These are phyloP conservation scores for Acanthurus lineatus DNA, from an alignment of 2,797 vertebrate genomes.

Conservation along the genomic window DNA sequence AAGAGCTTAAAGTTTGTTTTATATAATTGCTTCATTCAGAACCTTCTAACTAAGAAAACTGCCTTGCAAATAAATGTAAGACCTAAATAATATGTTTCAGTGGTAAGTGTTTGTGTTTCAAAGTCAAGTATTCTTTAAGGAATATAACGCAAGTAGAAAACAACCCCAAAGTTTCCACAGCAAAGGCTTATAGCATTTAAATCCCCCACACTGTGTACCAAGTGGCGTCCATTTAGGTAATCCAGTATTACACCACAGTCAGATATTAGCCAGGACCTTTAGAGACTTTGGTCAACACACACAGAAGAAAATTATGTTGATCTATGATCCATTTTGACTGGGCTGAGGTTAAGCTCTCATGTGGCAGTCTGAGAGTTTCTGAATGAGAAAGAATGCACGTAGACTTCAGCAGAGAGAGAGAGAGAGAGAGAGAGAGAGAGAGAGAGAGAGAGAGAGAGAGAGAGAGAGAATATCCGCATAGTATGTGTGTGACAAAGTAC, in stretches of 20 bases:
- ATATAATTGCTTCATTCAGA: slow-evolving; percentile 34
- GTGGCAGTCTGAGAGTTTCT: slow-evolving; percentile 25
- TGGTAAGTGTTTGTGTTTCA: slow-evolving; percentile 31
- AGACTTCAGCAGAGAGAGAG: slow-evolving; percentile 17
- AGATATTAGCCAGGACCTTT: slow-evolving; percentile 59
- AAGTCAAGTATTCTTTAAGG: slow-evolving; percentile 53
- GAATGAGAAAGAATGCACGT: slow-evolving; percentile 43
- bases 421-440: no score
- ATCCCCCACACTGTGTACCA: slow-evolving; percentile 57
- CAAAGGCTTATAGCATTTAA: slow-evolving; percentile 57
- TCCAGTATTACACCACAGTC: slow-evolving; percentile 65
- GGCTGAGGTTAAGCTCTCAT: slow-evolving; percentile 44
- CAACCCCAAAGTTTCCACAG: slow-evolving; percentile 54
- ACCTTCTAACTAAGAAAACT: slow-evolving; percentile 13
- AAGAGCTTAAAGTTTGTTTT: slow-evolving; percentile 33
- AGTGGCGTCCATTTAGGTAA: slow-evolving; percentile 59
- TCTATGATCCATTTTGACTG: slow-evolving; percentile 52
- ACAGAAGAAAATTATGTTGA: slow-evolving; percentile 36
- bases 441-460: neutral
- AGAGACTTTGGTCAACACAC: slow-evolving; percentile 51
- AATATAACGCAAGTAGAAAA: slow-evolving; percentile 52
- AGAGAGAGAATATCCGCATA: neutral
- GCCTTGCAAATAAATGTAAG: slow-evolving; percentile 41
- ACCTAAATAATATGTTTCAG: slow-evolving; percentile 43
- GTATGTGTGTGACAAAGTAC: slow-evolving; percentile 42